Base-by-base conservation (phyloP, 2,113 vertebrate species). In the Callocephalon fimbriatum region DNA sequence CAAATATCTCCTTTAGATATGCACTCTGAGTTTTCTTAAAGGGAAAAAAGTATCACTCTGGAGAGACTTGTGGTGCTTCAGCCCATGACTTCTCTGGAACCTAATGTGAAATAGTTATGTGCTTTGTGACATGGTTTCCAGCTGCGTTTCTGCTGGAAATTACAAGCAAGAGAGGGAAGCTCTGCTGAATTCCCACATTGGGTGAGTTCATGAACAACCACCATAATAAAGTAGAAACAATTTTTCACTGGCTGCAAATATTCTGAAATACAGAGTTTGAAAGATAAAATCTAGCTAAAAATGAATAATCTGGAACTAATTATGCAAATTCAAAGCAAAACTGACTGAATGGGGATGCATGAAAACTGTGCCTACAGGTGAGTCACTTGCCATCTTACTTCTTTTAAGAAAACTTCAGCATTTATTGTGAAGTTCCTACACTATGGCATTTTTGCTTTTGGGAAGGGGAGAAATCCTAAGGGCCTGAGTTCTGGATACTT, bases 21-120 rank as follows among this genome's bases (percentile, higher is more conserved):
- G 6, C 21, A 51, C 3, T 53, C 32, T 66, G 32, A 4, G 0
- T 21, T 79, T 78, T 66, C 32, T 74, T 56, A 40, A 65, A 18
- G 15, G 12, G 15, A 38, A 31, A 53, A 67, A 70, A 7, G 15
- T 37, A 47, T 38, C 23, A 44, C 8, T 3, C 17, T 22, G 12
- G n/a, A 58, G 5, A 2, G 10, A 15, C 27, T 58, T 29, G 44
- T 10, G 26, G 18, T 61, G 14, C 32, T 71, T 67, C 32, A 48
- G 27, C 26, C 44, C 65, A 26, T 31, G 20, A 44, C 19, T 51
- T 9, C 38, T 45, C 15, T 63, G 51, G 27, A 84, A 67, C 17
- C 7, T 35, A 42, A 27, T 0, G 0, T 20, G 32, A 71, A 86
- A 79, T n/a, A 37, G 3, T 35, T 15, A 10, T 0, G 0, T 32